Evolutionary conservation across 2,797 vertebrate species (phyloP), one percentile per base, ranked within the genome.

Genomic region (Columba guinea): DNA sequence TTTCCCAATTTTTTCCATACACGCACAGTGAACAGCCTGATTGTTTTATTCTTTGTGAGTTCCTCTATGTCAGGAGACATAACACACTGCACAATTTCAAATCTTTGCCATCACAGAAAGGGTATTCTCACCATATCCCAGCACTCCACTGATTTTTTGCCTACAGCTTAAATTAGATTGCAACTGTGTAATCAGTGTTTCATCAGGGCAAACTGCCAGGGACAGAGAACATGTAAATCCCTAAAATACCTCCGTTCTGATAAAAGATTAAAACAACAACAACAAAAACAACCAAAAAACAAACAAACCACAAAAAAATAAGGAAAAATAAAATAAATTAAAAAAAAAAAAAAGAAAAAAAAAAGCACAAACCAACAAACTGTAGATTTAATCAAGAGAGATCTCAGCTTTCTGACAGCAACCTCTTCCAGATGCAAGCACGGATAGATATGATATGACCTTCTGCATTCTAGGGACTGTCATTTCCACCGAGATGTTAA

Each of bases 191-290:
- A 96, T 83, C 79, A 1, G 59, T 78, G 76, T 93, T 93, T 90
- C 92, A 96, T 89, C 79, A 90, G 70, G 64, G 88, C 82, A 94
- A 94, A 75, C 81, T 92, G 86, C 83, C 88, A 94, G 78, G 24
- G 58, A 85, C n/a, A 89, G 56, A 76, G n/a, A 87, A 81, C 19
- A 90, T 56, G 62, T 55, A 95, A 95, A 94, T 89, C 86, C 91
- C 56, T 6, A 13, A 84, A 95, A 93, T 92, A 87, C 60, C 70
- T 77, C 90, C 78, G 60, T 41, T 79, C 68, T 89, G 62, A 90
- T 69, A 70, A 91, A 89, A 93, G 44, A 46, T 46, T 46, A 71
- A 71, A 81, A 51, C 15, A 22, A 20, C 20, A 53, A n/a, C 26
- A 46, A 39, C 3, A 44, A 46, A 46, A 46, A 28, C 22, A 49